A percentile compares a stretch with the other conserved stretches of the same genome.
phyloP scores from a whole-genome alignment of 2,797 vertebrate species.

The Babyrousa celebensis region DNA sequence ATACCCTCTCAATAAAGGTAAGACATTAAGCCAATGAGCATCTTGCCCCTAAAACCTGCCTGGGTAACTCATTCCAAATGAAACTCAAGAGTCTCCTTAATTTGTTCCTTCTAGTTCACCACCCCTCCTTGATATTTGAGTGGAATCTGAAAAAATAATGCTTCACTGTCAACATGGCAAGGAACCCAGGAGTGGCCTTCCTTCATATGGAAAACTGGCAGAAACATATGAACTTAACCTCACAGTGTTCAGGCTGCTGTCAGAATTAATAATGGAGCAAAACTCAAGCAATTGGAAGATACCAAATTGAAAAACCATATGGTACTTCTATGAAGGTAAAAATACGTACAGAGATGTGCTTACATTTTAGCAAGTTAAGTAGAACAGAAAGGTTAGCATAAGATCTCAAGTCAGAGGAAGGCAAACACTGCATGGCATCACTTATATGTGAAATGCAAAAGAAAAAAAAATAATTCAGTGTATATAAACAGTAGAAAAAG shows the following conservation, averaged over 20 bases:
- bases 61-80: slow-evolving; percentile 5
- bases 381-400: neutral
- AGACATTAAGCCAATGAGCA: neutral
- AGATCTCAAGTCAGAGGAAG: neutral
- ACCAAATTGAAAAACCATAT: neutral
- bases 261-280: neutral
- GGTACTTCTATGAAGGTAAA: neutral
- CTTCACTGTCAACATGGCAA: neutral
- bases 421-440: neutral
- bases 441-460: neutral
- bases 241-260: neutral
- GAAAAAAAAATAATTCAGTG: neutral
- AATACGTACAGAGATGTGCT: neutral
- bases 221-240: neutral
- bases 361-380: neutral
- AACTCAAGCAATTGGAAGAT: neutral
- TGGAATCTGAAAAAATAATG: neutral
- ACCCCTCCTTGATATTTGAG: neutral
- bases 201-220: neutral
- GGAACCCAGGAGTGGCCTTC: neutral
- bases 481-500: neutral
- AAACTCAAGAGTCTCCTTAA: neutral
- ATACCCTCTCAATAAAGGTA: neutral
- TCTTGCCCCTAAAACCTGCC: neutral
- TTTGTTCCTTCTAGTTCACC: neutral